A percentile compares a stretch with the other conserved stretches of the same genome.
Conservation (phyloP, 2,888 invertebrate species). For the Seira musarum region DNA sequence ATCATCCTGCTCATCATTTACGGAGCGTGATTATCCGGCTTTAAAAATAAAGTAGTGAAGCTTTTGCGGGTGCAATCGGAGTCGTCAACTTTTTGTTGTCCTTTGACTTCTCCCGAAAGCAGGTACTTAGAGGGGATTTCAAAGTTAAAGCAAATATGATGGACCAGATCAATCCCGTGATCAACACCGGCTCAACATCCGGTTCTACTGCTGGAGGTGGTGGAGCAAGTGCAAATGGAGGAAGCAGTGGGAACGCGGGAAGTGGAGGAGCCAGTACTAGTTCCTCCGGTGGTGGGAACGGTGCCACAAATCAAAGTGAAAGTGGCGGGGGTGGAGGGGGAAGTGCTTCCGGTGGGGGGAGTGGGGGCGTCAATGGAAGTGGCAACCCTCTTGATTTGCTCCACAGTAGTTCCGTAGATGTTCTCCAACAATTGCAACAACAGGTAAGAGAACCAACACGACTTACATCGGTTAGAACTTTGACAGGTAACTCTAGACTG, state of each 20-base stretch:
- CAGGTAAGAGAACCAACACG: slow-evolving; percentile 47
- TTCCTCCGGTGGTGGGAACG: slow-evolving; percentile 38
- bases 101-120: no score
- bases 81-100: slow-evolving; percentile 43
- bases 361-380: slow-evolving; percentile 39
- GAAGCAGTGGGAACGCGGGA: slow-evolving; percentile 31
- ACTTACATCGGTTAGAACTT: no score
- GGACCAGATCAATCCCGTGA: slow-evolving; percentile 56
- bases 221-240: slow-evolving; percentile 19
- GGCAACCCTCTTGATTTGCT: slow-evolving; percentile 46
- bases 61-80: slow-evolving; percentile 29
- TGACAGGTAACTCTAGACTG: no score
- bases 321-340: slow-evolving; percentile 29
- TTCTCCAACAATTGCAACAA: slow-evolving; percentile 51
- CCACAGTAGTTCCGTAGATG: slow-evolving; percentile 43
- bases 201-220: slow-evolving; percentile 27
- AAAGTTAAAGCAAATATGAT: slow-evolving; percentile 43
- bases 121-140: slow-evolving; percentile 14
- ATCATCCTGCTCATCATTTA: slow-evolving; percentile 26
- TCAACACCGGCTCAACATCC: slow-evolving; percentile 39
- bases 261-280: slow-evolving; percentile 38
- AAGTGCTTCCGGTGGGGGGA: no score
- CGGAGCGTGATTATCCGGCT: slow-evolving; percentile 47
- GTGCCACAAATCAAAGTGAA: slow-evolving; percentile 20
- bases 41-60: slow-evolving; percentile 42